Evolutionary conservation across 2,113 vertebrate genomes (phyloP).

Genomic region (Ammodytes dubius): DNA sequence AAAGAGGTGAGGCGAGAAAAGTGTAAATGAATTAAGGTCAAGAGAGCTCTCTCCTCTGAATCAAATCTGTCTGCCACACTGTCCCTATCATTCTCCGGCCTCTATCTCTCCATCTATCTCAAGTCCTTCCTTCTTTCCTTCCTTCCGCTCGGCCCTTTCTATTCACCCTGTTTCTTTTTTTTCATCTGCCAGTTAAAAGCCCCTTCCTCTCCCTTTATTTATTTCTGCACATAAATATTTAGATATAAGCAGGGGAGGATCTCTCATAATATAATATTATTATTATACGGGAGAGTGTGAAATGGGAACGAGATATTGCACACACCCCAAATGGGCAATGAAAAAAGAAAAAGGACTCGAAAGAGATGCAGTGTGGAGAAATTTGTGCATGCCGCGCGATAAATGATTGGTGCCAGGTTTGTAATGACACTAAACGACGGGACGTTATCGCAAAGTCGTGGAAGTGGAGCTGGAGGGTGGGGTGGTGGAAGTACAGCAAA

Average conservation of each 20-base stretch:
- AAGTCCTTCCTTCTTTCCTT: constrained; percentile 8
- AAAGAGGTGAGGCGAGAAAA: constrained; percentile 12
- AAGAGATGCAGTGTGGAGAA: constrained; percentile 44
- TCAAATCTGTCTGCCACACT: constrained; percentile 47
- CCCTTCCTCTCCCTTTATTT: constrained; percentile 32
- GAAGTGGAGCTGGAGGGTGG: background rate
- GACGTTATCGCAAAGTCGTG: constrained; percentile 38
- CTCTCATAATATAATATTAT: constrained; percentile 61
- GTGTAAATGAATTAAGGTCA: constrained; percentile 59
- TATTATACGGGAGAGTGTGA: constrained; percentile 58
- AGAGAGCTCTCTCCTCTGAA: constrained; percentile 60
- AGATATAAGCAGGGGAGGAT: constrained; percentile 61
- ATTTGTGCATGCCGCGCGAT: constrained; percentile 21
- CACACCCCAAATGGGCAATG: constrained; percentile 70
- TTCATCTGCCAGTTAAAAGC: constrained; percentile 50
- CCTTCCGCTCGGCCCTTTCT: constrained; percentile 25
- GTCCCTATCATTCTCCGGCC: constrained; percentile 44
- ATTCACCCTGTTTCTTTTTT: constrained; percentile 43
- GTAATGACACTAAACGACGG: constrained; percentile 36
- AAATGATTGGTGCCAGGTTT: constrained; percentile 35
- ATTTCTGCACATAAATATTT: constrained; percentile 37
- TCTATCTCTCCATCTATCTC: constrained; percentile 40
- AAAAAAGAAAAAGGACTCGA: constrained; percentile 58
- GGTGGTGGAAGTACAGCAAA: constrained; percentile 27
- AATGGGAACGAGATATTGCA: constrained; percentile 70